Evolutionary conservation across 2,797 vertebrate genomes (phyloP), one percentile per base, ranked within the genome.

Genomic region (Sebastes trivittatus): DNA sequence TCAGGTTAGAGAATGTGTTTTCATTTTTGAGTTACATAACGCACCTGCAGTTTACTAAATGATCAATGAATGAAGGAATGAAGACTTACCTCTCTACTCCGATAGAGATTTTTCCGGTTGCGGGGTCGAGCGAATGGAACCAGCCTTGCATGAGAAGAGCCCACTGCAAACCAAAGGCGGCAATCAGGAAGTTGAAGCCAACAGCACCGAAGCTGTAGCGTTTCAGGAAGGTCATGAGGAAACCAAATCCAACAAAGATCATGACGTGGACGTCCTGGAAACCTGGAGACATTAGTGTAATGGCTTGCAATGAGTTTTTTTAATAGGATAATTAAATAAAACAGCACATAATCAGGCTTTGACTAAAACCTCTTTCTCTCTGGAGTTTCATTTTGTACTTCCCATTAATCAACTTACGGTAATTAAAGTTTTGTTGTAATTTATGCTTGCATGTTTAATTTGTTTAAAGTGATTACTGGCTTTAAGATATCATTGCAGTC

Each of bases 201-300:
- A 99, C 96, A 0, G 93, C 96, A 1, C 98, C 91, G 0, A 97
- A 99, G 84, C 98, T 97, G 3, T 99, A 99, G 67, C 97, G 97
- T 85, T 98, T 97, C 89, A 99, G 95, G 84, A 99, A 99, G 0
- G 96, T 98, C 98, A 99, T 99, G 85, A 99, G 97, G 91, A 97
- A 99, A 23, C 98, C 98, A 20, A 99, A 99, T 20, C 98, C 98
- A 86, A 99, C 95, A 85, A 99, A 99, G 90, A 99, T 97, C 98
- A 99, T 99, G 90, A 98, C 98, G 0, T 99, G 98, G 80, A 99
- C 98, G 0, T 99, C 98, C 93, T 99, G 97, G 90, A 99, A 99
- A 80, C 98, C 98, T 99, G 94, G 34, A 77, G 25, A 73, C n/a
- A 38, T 36, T 3, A 4, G 2, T 56, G 10, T 20, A 29, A 63